Conservation (phyloP, 2,888 invertebrate species). For the Chouioia cunea region DNA sequence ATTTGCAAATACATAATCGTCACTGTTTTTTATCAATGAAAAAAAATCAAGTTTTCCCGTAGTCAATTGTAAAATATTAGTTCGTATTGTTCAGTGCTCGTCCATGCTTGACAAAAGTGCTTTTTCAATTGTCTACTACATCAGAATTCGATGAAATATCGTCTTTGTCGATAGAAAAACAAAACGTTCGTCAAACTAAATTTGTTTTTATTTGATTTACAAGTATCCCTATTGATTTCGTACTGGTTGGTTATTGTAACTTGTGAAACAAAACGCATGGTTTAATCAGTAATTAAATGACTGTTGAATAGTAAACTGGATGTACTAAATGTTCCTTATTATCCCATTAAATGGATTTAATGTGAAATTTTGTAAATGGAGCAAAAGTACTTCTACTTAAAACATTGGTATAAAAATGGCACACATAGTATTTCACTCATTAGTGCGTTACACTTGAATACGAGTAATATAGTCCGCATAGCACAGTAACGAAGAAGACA, state of each 20-base stretch:
- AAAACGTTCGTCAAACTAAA: slow-evolving; percentile 4
- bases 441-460: slow-evolving; percentile 42
- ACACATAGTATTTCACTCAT: slow-evolving; percentile 21
- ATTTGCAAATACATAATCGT: no score
- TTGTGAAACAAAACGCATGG: slow-evolving; percentile 40
- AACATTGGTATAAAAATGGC: slow-evolving; percentile 10
- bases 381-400: background rate
- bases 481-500: slow-evolving; percentile 9
- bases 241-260: slow-evolving; percentile 37
- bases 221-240: slow-evolving; percentile 23
- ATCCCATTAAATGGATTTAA: background rate
- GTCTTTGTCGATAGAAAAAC: slow-evolving; percentile 9
- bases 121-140: background rate
- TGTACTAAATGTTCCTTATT: slow-evolving; percentile 34
- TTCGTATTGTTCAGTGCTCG: slow-evolving; percentile 48
- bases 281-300: slow-evolving; percentile 27
- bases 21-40: no score
- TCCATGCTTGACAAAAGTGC: slow-evolving; percentile 5
- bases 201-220: background rate
- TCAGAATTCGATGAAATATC: slow-evolving; percentile 7
- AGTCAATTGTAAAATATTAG: slow-evolving; percentile 36
- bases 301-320: slow-evolving; percentile 16
- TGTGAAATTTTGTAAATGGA: background rate
- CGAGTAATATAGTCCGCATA: slow-evolving; percentile 25
- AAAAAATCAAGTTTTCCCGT: background rate